phyloP scores from a whole-genome alignment of 2,113 vertebrate species.

The Nothobranchius furzeri region DNA sequence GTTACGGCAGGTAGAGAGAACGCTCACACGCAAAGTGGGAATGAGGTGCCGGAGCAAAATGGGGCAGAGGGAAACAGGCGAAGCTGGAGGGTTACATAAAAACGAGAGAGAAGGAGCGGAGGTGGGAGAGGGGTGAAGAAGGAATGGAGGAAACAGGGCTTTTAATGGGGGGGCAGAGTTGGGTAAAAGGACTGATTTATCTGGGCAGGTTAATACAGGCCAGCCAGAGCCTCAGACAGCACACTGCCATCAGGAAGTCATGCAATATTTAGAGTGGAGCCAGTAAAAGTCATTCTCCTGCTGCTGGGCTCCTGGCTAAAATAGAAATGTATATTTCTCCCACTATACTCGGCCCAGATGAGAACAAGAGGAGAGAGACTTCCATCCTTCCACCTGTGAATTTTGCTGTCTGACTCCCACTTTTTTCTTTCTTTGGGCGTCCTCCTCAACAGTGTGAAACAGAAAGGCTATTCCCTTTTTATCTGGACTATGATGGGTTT shows the following conservation, averaged over 20 bases:
- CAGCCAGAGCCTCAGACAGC: conserved; percentile 75
- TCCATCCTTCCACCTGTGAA: conserved; percentile 11
- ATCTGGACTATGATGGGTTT: conserved; percentile 20
- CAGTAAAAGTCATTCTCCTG: conserved; percentile 73
- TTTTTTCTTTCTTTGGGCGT: background rate
- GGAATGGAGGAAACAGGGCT: conserved; percentile 24
- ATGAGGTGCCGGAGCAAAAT: conserved; percentile 28
- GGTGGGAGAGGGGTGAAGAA: conserved; percentile 11
- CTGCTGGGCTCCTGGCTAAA: conserved; percentile 65
- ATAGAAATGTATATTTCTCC: conserved; percentile 70
- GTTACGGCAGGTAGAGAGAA: conserved; percentile 42
- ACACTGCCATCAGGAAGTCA: conserved; percentile 79
- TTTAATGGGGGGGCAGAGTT: conserved; percentile 45
- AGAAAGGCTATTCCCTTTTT: conserved; percentile 22
- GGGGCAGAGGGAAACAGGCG: conserved; percentile 39
- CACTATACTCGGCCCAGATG: background rate
- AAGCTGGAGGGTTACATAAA: conserved; percentile 25
- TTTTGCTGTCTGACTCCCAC: background rate
- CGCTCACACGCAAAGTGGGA: conserved; percentile 33
- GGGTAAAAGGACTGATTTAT: conserved; percentile 79
- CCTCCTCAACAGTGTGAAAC: conserved; percentile 9
- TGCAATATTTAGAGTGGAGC: conserved; percentile 82
- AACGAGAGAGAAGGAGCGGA: background rate
- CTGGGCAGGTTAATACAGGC: conserved; percentile 82
- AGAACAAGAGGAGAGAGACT: conserved; percentile 25